A percentile compares a stretch with the other conserved stretches of the same genome.
These are phyloP conservation scores for Achatina immaculata DNA, from an alignment of 1,140 invertebrate species.

Conservation along the genomic window DNA sequence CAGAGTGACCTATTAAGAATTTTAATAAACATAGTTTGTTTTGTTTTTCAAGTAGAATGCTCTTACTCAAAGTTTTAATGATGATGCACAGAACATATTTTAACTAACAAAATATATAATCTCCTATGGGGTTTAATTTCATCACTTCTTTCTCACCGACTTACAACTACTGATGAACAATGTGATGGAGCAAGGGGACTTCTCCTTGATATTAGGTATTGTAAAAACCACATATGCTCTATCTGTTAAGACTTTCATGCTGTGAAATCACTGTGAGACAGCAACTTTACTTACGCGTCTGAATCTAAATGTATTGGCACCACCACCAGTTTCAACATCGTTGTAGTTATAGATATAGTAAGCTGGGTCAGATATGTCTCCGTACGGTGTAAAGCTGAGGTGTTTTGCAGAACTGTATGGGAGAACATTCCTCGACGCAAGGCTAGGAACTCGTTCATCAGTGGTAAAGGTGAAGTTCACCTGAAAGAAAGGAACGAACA, in stretches of 20 bases:
- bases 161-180: too few species aligned
- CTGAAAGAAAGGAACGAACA: conserved; percentile 31
- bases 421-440: conserved; percentile 66
- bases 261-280: too few species aligned
- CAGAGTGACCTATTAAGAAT: too few species aligned
- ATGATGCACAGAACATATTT: too few species aligned
- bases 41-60: too few species aligned
- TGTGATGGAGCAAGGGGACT: not conserved
- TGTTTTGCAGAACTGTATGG: conserved; percentile 66
- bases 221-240: too few species aligned
- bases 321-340: conserved; percentile 46
- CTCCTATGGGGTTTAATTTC: too few species aligned
- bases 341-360: conserved; percentile 67
- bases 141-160: too few species aligned
- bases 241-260: too few species aligned
- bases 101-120: too few species aligned
- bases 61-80: too few species aligned
- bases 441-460: conserved; percentile 62
- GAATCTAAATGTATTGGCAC: conserved; percentile 48
- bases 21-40: too few species aligned
- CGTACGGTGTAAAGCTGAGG: conserved; percentile 64
- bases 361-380: conserved; percentile 57
- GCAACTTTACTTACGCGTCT: conserved; percentile 53
- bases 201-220: not conserved
- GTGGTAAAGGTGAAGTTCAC: conserved; percentile 66